Evolutionary conservation across 2,113 vertebrate species (phyloP).

Genomic region (Ibidorhyncha struthersii): DNA sequence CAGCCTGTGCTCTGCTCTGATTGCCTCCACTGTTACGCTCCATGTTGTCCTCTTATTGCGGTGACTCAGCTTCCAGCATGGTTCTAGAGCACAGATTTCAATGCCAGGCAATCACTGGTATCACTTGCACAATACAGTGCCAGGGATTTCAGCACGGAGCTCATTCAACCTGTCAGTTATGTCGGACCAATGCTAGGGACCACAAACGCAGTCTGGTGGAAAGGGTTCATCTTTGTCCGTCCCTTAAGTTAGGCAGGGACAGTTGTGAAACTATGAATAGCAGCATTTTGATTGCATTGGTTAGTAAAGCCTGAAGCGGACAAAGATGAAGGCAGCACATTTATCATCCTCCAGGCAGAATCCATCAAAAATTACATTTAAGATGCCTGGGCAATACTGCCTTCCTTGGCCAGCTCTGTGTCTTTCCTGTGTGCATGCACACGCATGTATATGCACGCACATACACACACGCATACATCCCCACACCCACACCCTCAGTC

Average conservation of each 20-base stretch:
- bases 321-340: not conserved
- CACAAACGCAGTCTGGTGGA: not conserved
- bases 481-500: not conserved
- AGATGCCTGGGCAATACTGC: not conserved
- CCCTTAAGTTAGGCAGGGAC: not conserved
- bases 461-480: not conserved
- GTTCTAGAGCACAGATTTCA: not conserved
- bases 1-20: not conserved
- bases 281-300: not conserved
- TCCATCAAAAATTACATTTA: not conserved
- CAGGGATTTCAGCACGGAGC: not conserved
- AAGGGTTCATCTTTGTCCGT: not conserved
- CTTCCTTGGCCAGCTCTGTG: not conserved
- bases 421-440: not conserved
- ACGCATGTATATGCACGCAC: rapidly evolving
- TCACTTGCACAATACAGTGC: not conserved
- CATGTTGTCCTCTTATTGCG: rapidly evolving
- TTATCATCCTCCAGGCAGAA: not conserved
- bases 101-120: not conserved
- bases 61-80: not conserved
- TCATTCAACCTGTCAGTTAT: not conserved
- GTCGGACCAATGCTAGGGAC: not conserved
- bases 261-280: not conserved
- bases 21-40: not conserved
- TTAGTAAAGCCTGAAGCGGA: not conserved